These are phyloP conservation scores for Neelides folsomi DNA, from an alignment of 2,888 invertebrate genomes.

Conservation along the genomic window DNA sequence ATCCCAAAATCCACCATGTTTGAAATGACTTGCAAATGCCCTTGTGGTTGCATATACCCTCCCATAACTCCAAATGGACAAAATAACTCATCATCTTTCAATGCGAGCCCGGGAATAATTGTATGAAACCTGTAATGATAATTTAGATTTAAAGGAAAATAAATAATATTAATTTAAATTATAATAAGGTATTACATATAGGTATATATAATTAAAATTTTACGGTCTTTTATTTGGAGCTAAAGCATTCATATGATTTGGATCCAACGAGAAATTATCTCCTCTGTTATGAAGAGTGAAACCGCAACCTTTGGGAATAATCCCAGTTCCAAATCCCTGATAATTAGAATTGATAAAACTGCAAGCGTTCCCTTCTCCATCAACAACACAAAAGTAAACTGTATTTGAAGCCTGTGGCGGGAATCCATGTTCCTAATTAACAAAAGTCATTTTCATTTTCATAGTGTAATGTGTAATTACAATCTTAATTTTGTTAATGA, in stretches of 20 bases:
- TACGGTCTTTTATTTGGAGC: conserved; percentile 29
- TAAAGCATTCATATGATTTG: conserved; percentile 15
- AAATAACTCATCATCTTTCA: conserved; percentile 25
- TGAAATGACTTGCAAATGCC: conserved; percentile 28
- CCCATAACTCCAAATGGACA: conserved; percentile 29
- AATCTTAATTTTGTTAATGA: too few species aligned
- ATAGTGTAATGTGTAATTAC: too few species aligned
- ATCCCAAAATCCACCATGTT: conserved; percentile 31
- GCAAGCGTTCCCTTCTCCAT: conserved; percentile 38
- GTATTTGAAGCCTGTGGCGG: conserved; percentile 34
- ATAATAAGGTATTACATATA: neutral
- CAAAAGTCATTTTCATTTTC: neutral
- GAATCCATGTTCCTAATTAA: conserved; percentile 24
- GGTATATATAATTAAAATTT: neutral
- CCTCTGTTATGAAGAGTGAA: conserved; percentile 37
- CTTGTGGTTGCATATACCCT: conserved; percentile 31
- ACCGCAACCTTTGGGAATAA: conserved; percentile 38
- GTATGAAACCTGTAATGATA: conserved; percentile 22
- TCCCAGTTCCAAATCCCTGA: conserved; percentile 37
- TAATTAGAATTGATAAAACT: conserved; percentile 40
- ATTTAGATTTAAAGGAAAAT: too few species aligned
- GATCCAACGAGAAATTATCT: conserved; percentile 27
- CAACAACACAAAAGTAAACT: conserved; percentile 38
- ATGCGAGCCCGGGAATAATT: conserved; percentile 30
- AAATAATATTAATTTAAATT: too few species aligned